Conservation (phyloP, 2,888 invertebrate genomes). For the Gandaritis pyraliata region DNA sequence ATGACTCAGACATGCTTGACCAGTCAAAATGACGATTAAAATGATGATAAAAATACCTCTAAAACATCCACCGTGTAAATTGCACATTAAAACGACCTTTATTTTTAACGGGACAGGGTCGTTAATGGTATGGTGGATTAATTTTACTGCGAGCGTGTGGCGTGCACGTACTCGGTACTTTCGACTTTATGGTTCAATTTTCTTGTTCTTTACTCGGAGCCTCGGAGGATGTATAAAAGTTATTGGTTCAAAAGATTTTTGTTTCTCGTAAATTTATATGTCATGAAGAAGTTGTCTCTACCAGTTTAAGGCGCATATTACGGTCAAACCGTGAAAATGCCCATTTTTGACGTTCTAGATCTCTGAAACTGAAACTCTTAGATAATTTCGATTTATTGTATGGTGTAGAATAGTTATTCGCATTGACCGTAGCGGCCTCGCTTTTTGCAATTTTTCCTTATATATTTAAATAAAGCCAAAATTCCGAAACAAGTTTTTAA, state of each 20-base stretch:
- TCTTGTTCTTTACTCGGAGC: slow-evolving; percentile 38
- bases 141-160: slow-evolving; percentile 41
- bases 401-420: too few species aligned
- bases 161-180: slow-evolving; percentile 29
- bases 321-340: too few species aligned
- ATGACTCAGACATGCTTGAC: slow-evolving; percentile 51
- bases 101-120: slow-evolving; percentile 36
- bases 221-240: slow-evolving; percentile 20
- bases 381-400: too few species aligned
- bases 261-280: background rate
- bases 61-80: slow-evolving; percentile 49
- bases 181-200: slow-evolving; percentile 38
- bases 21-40: slow-evolving; percentile 51
- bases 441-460: too few species aligned
- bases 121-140: slow-evolving; percentile 40
- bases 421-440: too few species aligned
- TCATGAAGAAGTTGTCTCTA: background rate
- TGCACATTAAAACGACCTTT: slow-evolving; percentile 39
- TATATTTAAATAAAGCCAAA: too few species aligned
- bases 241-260: slow-evolving; percentile 13
- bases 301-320: background rate
- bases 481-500: too few species aligned
- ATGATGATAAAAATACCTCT: slow-evolving; percentile 53
- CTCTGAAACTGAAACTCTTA: too few species aligned
- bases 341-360: too few species aligned